Evolutionary conservation across 2,113 vertebrate species (phyloP), one percentile per base, ranked within the genome.

Genomic region (Ptychochromis oligacanthus): DNA sequence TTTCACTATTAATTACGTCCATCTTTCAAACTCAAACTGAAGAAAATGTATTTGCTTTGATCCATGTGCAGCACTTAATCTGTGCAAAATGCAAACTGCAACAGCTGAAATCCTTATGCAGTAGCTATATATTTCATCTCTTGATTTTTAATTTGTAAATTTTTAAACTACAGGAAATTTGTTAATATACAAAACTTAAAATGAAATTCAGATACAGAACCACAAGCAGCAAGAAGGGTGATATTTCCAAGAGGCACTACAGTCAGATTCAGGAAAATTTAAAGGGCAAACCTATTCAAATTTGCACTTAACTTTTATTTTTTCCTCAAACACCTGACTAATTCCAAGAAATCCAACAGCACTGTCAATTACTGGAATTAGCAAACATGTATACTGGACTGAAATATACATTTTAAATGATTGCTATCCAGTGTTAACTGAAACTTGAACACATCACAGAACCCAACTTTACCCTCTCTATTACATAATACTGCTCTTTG

Each of bases 281-380:
- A 78, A 12, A 80, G 60, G 52, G 28, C 70, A 60, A 79, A 79
- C 40, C 5, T 22, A 22, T 58, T 67, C 13, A 87, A 81, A 77
- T 88, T 77, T 90, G 74, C 75, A 89, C 84, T 93, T 93, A 95
- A n/a, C 34, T 20, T 67, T 67, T 80, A 26, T 64, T 96, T 95
- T 95, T 94, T 90, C 94, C 57, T 40, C 62, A 91, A 93, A 94
- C 91, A 89, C 87, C 93, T 90, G 81, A 54, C 94, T 93, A 92
- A 90, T 94, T 96, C 93, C 93, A 96, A 92, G 94, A 89, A 92
- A 86, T 90, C 94, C 91, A 93, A 93, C 92, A 94, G 91, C 92
- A 88, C 85, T 78, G 88, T 93, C 87, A n/a, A n/a, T n/a, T n/a
- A n/a, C 82, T 86, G 89, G 89, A 94, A 92, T 93, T 90, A 95